A percentile compares a stretch with the other conserved stretches of the same genome.
Conservation (phyloP, 2,888 invertebrate species). For the Cosmia trapezina region DNA sequence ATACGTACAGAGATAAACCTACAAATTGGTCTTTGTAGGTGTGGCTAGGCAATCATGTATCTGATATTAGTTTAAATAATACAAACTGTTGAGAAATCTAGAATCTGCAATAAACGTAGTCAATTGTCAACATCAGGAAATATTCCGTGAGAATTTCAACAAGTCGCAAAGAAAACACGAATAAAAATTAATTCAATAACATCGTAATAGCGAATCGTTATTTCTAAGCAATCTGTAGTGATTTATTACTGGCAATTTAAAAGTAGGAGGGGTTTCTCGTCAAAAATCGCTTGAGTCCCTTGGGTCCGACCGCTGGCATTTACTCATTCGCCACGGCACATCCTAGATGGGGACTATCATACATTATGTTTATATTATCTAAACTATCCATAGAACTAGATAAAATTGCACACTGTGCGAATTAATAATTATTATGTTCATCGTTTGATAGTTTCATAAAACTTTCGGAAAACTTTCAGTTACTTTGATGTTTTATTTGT, state of each 20-base stretch:
- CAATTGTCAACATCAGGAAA: slow-evolving; percentile 21
- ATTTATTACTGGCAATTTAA: slow-evolving; percentile 77
- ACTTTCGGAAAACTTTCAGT: slow-evolving; percentile 16
- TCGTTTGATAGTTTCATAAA: slow-evolving; percentile 44
- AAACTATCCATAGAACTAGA: slow-evolving; percentile 48
- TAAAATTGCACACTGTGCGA: slow-evolving; percentile 49
- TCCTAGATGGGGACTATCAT: slow-evolving; percentile 58
- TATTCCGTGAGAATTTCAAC: slow-evolving; percentile 41
- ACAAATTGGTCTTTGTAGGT: too few species aligned
- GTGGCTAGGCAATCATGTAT: too few species aligned
- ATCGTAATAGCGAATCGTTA: slow-evolving; percentile 57
- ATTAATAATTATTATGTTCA: slow-evolving; percentile 34
- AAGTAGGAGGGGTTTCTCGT: slow-evolving; percentile 73
- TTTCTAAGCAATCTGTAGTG: slow-evolving; percentile 70
- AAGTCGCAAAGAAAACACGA: slow-evolving; percentile 22
- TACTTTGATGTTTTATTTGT: slow-evolving; percentile 46
- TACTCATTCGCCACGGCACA: slow-evolving; percentile 77
- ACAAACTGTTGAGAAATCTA: background rate
- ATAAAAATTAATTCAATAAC: slow-evolving; percentile 62
- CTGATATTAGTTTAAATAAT: too few species aligned
- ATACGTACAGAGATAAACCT: background rate
- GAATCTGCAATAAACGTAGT: background rate
- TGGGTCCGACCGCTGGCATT: slow-evolving; percentile 69
- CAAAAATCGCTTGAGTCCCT: slow-evolving; percentile 74
- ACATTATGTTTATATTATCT: slow-evolving; percentile 45